Evolutionary conservation across 2,888 invertebrate species (phyloP), one percentile per base, ranked within the genome.

Genomic region (Autographa gamma): DNA sequence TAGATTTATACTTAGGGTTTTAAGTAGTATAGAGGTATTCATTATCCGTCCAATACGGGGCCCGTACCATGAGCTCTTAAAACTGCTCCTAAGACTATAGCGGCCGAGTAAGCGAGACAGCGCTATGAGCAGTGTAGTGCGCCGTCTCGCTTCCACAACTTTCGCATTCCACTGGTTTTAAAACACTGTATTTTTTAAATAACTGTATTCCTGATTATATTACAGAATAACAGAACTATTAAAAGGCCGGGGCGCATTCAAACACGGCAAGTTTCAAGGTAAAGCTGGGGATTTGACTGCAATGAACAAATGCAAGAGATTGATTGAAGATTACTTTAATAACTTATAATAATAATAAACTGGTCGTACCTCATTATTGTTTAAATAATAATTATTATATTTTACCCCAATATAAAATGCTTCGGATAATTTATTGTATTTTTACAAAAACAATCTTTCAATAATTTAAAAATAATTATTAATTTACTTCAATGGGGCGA

Each of bases 201-300:
- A 8, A 34, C 34, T 34, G 34, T 6, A 8, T 34, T 34, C 8
- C 34, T 11, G 11, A 11, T 38, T 1, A 1, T 60, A 71, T 91
- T 96, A 78, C 92, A 97, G 97, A 84, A 96, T 98, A 75, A 96
- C 97, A 64, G 96, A 97, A 54, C 70, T 97, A 0, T 89, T 98
- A 18, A 97, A 97, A 83, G 98, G 97, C 5, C 98, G 98, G 93
- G 98, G 98, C 11, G 97, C 97, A 41, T 97, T 96, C 60, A 97
- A 97, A 86, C 97, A 97, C 64, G 97, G 97, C 54, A 96, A 96
- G 80, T 98, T 96, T 85, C 98, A 98, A 93, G 98, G 97, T 0
- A 98, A 98, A 93, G 97, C 97, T 0, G 96, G 96, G 6, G 97
- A 97, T 84, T 89, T 98, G 81, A 92, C 94, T n/a, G 96, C 96